Base-by-base conservation (phyloP, 2,797 vertebrate species). In the Anniella stebbinsi region DNA sequence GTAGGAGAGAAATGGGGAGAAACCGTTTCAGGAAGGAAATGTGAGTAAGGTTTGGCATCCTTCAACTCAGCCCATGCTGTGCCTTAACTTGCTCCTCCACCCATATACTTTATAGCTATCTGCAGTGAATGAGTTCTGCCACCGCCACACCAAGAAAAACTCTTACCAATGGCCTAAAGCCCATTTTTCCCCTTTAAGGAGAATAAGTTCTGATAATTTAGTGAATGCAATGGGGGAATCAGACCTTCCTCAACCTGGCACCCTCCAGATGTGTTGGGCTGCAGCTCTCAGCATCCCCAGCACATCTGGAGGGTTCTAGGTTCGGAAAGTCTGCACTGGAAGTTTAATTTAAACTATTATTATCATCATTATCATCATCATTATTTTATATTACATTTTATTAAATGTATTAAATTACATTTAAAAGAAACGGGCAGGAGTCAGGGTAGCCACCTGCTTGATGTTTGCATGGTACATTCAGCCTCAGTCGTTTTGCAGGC, bases 401-500 rank as follows among this genome's bases (percentile, higher is more conserved):
- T 57, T 9, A 13, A 57, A 57, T 57, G 54, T 57, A 57, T 57
- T 57, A 13, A 9, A 57, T 60, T 60, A 60, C 30, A 7, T 18
- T 36, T 91, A 54, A 83, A 85, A 70, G 86, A 84, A 88, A 89
- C 86, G 82, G 76, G 36, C 21, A 51, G 38, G 84, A n/a, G 21
- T 80, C 57, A 4, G 6, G 76, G 3, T 87, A 92, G 36, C 17
- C 86, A 67, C 78, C 51, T 17, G 38, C 36, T 38, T 93, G 54
- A 54, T 83, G 6, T 13, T 77, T 72, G n/a, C 30, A 75, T 30
- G 45, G 2, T 87, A 88, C 21, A 76, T 91, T 84, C 69, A 91
- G 80, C 86, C 23, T 89, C 54, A 87, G 66, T 18, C 83, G 72
- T 90, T 93, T 93, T 90, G 38, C 41, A 66, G 45, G 41, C 87